A percentile compares a stretch with the other conserved stretches of the same genome.
Conservation (phyloP, 2,888 invertebrate genomes). For the Amblyjoppa fuscipennis region DNA sequence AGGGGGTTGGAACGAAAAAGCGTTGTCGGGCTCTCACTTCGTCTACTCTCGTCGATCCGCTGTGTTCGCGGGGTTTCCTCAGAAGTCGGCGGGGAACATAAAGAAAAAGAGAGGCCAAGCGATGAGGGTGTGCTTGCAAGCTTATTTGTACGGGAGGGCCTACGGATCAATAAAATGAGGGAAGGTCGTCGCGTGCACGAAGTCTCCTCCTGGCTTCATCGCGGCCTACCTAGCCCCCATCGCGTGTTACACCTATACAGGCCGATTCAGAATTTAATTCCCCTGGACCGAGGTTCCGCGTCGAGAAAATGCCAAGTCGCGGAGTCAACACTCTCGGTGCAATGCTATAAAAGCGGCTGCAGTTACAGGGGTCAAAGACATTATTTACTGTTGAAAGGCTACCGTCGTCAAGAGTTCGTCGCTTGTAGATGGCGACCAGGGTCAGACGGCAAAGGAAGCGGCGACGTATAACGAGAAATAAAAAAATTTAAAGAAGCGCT, state of each 20-base stretch:
- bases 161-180: slow-evolving; percentile 84
- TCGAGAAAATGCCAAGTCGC: slow-evolving; percentile 10
- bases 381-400: slow-evolving; percentile 41
- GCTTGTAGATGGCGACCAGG: slow-evolving; percentile 42
- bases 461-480: slow-evolving; percentile 27
- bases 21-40: slow-evolving; percentile 57
- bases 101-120: slow-evolving; percentile 59
- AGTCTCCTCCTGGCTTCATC: slow-evolving; percentile 77
- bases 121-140: slow-evolving; percentile 74
- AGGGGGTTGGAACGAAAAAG: slow-evolving; percentile 57
- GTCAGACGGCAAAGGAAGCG: slow-evolving; percentile 48
- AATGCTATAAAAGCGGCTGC: slow-evolving; percentile 31
- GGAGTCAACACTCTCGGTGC: slow-evolving; percentile 8
- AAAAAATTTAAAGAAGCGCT: slow-evolving; percentile 35
- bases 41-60: slow-evolving; percentile 18
- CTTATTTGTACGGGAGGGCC: slow-evolving; percentile 82
- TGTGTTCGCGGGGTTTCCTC: slow-evolving; percentile 74
- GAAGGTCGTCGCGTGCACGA: slow-evolving; percentile 82
- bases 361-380: slow-evolving; percentile 40
- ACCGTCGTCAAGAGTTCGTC: slow-evolving; percentile 23
- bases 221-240: slow-evolving; percentile 72
- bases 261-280: slow-evolving; percentile 54
- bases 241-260: slow-evolving; percentile 64
- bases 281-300: not conserved
- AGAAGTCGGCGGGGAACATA: slow-evolving; percentile 69